Evolutionary conservation across 2,888 invertebrate genomes (phyloP).

Genomic region (Hydroisotoma schaefferi): DNA sequence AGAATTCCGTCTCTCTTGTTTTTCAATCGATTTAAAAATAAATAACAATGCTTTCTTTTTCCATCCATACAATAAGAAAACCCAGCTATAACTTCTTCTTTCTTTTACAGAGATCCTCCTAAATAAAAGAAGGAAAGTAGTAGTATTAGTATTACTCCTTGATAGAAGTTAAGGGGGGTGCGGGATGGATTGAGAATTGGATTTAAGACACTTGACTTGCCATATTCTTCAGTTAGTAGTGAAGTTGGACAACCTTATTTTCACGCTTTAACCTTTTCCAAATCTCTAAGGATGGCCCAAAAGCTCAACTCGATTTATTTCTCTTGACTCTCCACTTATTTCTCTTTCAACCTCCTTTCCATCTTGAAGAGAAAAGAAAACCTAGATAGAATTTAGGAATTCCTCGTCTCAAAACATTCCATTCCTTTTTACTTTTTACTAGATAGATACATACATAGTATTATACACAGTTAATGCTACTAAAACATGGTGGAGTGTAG

Average conservation of each 20-base stretch:
- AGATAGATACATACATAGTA: too few species aligned
- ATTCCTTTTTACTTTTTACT: too few species aligned
- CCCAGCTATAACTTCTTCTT: constrained; percentile 13
- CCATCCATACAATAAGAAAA: constrained; percentile 11
- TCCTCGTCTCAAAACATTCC: background rate
- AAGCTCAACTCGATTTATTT: constrained; percentile 47
- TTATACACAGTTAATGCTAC: too few species aligned
- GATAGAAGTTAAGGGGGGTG: constrained; percentile 2
- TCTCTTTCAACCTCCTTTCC: background rate
- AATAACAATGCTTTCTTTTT: too few species aligned
- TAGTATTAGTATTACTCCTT: too few species aligned
- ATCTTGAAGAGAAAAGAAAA: background rate
- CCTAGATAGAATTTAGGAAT: too few species aligned
- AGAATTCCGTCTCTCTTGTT: too few species aligned
- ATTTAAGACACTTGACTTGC: constrained; percentile 44
- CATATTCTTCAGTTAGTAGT: constrained; percentile 40
- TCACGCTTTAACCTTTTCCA: constrained; percentile 45
- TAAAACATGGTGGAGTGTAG: too few species aligned
- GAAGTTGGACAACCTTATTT: constrained; percentile 47
- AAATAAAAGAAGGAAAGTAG: too few species aligned
- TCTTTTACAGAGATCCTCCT: too few species aligned
- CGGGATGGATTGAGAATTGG: constrained; percentile 42
- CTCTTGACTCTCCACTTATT: constrained; percentile 24
- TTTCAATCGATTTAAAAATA: too few species aligned
- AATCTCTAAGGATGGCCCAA: constrained; percentile 29